Base-by-base conservation (phyloP, 2,888 invertebrate genomes). In the Neocrepidodera transversa region DNA sequence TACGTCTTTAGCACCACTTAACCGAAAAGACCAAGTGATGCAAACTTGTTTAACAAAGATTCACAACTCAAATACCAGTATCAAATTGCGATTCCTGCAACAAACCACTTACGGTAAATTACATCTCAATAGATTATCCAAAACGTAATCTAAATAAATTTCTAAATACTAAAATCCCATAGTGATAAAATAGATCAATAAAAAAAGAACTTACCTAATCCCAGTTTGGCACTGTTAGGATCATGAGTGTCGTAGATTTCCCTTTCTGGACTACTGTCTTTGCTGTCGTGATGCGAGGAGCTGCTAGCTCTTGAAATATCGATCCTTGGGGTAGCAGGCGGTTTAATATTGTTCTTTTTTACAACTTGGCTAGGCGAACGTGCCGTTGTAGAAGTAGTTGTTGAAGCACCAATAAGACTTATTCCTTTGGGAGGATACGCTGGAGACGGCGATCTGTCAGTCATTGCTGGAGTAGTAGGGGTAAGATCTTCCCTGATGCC, bases 271-370 rank as follows among this genome's bases (percentile, higher is more conserved):
- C 92, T 91, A 73, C 91, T 91, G 73, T 92, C 92, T 45, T 90
- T 86, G 71, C 91, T 92, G 75, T 93, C 92, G 76, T 93, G 92
- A 72, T 93, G 92, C 30, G 92, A 92, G 58, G 93, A 92, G 77
- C 92, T 92, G 74, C 92, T 92, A 3, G 94, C 93, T 68, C 93
- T 86, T 67, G 93, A 93, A 77, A 94, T 91, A 81, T 94, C 93
- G 71, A 93, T 94, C 72, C 94, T 86, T 16, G 93, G 93, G 50
- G 93, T 89, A 66, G 86, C 85, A 14, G 91, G 89, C 42, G 90
- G 87, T 54, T 69, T 76, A 30, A 72, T 70, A 23, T 61, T 66
- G 8, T 58, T 58, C 51, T 69, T 67, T 2, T 73, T 69, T 7
- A 72, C 66, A 2, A 74, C 72, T 11, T 13, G 45, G 14, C 1